phyloP scores from a whole-genome alignment of 2,888 invertebrate genomes.

The Ecliptopera silaceata region DNA sequence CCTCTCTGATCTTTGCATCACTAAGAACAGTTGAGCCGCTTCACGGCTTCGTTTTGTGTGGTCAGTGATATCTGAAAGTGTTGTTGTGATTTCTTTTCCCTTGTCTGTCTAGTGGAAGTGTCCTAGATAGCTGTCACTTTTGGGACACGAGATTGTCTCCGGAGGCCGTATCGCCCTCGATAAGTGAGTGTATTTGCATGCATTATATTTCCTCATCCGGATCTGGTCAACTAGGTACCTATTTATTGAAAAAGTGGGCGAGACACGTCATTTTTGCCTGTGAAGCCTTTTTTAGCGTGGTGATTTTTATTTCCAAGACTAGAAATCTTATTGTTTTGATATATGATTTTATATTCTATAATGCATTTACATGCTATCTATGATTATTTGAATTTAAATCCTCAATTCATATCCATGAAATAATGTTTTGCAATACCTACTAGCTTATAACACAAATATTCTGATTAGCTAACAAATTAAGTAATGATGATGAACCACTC shows the following conservation, averaged over 20 bases:
- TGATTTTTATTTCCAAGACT: constrained; percentile 30
- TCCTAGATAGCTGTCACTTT: constrained; percentile 66
- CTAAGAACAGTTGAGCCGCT: constrained; percentile 75
- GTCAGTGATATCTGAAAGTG: constrained; percentile 69
- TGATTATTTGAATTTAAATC: background rate
- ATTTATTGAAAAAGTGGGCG: constrained; percentile 57
- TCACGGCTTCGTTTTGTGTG: constrained; percentile 52
- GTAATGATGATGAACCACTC: background rate
- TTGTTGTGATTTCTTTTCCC: constrained; percentile 77
- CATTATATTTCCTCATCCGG: constrained; percentile 62
- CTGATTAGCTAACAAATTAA: background rate
- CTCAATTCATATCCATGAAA: background rate
- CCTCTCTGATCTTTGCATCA: constrained; percentile 74
- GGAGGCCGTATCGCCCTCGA: constrained; percentile 66
- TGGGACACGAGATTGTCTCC: constrained; percentile 64
- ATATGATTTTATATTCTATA: no score
- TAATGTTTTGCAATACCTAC: background rate
- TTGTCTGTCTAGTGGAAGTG: constrained; percentile 68
- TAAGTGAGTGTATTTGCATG: constrained; percentile 77
- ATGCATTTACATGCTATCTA: no score
- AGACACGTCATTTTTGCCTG: constrained; percentile 71
- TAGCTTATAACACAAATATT: background rate
- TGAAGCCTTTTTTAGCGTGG: constrained; percentile 52
- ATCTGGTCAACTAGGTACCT: constrained; percentile 44
- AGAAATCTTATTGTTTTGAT: background rate